Conservation (phyloP, 2,113 vertebrate genomes). For the Zosterops pallidus region DNA sequence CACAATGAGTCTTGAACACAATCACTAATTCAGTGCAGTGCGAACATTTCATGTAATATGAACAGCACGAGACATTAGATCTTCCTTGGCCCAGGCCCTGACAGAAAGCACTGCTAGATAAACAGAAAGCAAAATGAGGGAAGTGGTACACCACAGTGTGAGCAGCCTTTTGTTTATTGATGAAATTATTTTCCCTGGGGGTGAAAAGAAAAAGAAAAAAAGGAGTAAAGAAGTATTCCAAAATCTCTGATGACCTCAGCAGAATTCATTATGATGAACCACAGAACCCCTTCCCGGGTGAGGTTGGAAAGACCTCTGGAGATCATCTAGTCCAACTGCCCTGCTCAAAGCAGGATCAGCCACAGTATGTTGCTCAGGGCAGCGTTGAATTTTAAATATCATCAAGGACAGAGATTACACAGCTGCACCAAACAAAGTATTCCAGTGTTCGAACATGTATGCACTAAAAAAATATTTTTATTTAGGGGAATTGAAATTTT, state of each 20-base stretch:
- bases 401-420: not conserved
- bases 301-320: not conserved
- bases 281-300: not conserved
- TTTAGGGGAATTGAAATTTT: not conserved
- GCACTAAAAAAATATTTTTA: not conserved
- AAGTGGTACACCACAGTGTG: not conserved
- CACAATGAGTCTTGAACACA: not conserved
- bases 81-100: not conserved
- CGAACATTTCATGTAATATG: not conserved
- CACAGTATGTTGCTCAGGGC: not conserved
- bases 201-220: not conserved
- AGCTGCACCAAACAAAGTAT: not conserved
- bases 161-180: not conserved
- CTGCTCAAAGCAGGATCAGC: not conserved
- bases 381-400: not conserved
- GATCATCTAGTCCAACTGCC: not conserved
- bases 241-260: not conserved
- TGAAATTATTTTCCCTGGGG: not conserved
- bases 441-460: not conserved
- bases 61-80: not conserved
- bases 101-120: not conserved
- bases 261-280: not conserved
- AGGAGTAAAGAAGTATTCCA: not conserved
- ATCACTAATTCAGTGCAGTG: constrained; percentile 7
- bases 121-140: not conserved